Evolutionary conservation across 2,797 vertebrate species (phyloP).

Genomic region (Microctenopoma stevenorrisi): DNA sequence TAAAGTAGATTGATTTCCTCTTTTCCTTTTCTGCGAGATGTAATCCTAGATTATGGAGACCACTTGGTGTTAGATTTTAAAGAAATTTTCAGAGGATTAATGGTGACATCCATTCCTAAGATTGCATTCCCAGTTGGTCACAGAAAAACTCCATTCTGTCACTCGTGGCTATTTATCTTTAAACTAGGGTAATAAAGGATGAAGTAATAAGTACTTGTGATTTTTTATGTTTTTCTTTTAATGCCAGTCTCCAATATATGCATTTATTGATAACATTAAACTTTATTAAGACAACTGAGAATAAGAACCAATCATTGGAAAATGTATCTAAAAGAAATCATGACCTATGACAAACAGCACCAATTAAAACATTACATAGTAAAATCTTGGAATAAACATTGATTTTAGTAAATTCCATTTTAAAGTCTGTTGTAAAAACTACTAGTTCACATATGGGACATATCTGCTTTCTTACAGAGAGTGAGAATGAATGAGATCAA

Average conservation of each 20-base stretch:
- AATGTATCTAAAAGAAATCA: background rate
- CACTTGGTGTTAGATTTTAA: conserved; percentile 75
- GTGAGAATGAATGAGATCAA: no score
- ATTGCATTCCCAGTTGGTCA: conserved; percentile 60
- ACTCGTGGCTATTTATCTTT: conserved; percentile 21
- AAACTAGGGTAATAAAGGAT: background rate
- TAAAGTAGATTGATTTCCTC: conserved; percentile 85
- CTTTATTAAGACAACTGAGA: background rate
- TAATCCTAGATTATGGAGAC: conserved; percentile 85
- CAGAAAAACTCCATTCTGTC: conserved; percentile 37
- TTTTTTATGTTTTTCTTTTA: background rate
- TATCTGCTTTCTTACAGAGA: no score
- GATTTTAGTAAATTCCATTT: no score
- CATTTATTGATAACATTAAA: background rate
- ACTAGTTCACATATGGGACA: no score
- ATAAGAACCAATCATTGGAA: background rate
- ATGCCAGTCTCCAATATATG: no score
- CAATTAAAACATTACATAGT: no score
- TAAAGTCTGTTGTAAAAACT: no score
- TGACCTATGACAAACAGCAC: no score
- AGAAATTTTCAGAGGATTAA: conserved; percentile 77
- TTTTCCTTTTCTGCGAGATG: conserved; percentile 75
- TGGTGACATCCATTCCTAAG: conserved; percentile 59
- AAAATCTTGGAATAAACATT: no score
- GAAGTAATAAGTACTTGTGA: no score